A percentile compares a stretch with the other conserved stretches of the same genome.
Evolutionary conservation across 2,888 invertebrate genomes (phyloP).

Genomic region (Hedychridium roseum): DNA sequence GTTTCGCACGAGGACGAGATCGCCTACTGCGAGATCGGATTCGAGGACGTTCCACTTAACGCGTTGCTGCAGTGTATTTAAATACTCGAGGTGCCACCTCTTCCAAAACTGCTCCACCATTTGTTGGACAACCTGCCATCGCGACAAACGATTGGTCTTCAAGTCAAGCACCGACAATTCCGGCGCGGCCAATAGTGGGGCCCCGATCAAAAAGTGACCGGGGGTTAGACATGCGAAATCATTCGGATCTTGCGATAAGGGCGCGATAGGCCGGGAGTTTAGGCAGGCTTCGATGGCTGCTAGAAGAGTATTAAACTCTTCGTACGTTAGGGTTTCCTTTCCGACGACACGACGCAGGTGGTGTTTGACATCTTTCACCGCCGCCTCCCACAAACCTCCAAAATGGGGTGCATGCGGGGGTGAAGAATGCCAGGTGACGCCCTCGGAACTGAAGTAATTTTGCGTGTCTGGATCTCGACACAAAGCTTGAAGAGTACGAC

Average conservation of each 20-base stretch:
- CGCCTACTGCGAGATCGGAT: conserved; percentile 6
- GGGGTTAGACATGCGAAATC: conserved; percentile 19
- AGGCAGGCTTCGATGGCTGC: conserved; percentile 21
- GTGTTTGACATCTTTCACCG: conserved; percentile 34
- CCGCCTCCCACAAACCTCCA: conserved; percentile 10
- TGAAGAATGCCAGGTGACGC: conserved; percentile 31
- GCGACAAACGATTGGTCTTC: conserved; percentile 18
- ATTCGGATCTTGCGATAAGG: conserved; percentile 22
- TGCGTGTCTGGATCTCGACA: no score
- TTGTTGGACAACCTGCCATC: conserved; percentile 15
- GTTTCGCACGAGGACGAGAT: conserved; percentile 15
- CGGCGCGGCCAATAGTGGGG: no score
- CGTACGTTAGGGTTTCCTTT: conserved; percentile 21
- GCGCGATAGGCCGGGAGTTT: conserved; percentile 21
- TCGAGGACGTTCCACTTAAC: conserved; percentile 10
- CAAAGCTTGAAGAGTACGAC: no score
- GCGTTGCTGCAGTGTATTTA: conserved; percentile 11
- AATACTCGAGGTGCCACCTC: conserved; percentile 4
- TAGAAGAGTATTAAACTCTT: conserved; percentile 27
- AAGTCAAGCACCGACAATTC: no score
- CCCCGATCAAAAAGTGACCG: conserved; percentile 16
- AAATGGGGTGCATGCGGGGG: conserved; percentile 37
- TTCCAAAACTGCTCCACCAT: conserved; percentile 19
- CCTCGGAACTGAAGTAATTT: background rate
- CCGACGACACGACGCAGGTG: conserved; percentile 30